Evolutionary conservation across 2,888 invertebrate species (phyloP), one percentile per base, ranked within the genome.

Genomic region (Pandemis cinnamomeana): DNA sequence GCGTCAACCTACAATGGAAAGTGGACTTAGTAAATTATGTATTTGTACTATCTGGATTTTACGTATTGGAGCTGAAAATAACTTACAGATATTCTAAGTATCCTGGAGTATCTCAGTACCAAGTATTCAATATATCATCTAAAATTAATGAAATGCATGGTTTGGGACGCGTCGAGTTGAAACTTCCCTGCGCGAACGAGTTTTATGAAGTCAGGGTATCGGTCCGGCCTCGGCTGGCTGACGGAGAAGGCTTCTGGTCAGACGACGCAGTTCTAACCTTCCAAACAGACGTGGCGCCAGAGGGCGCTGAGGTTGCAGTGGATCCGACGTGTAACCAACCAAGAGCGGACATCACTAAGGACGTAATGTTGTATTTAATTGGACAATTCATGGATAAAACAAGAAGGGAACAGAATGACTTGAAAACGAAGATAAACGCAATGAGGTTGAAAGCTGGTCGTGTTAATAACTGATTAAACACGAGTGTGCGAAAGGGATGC

Each of bases 1-100:
- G n/a, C 51, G 51, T n/a, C 6, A 6, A 0, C 0, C 0, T 51
- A n/a, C 3, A 4, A n/a, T n/a, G 2, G n/a, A n/a, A n/a, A 51
- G 5, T 51, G 6, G n/a, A 51, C 1, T 11, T n/a, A 6, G n/a
- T 36, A 36, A 4, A 36, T 36, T 36, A 36, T 36, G 27, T 36
- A 2, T 36, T 36, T 36, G 27, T 36, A 36, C 4, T 36, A 36
- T 36, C 27, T 36, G 27, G 27, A 36, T 36, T 36, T 36, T 36
- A 36, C 4, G n/a, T n/a, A 1, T 0, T n/a, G n/a, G n/a, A 51
- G n/a, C 5, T 5, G 5, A 51, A n/a, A n/a, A 51, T 51, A 51
- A 51, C 4, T n/a, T 51, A 51, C 51, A 5, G n/a, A 6, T 51
- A 51, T n/a, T n/a, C n/a, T 5, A 5, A 5, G n/a, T 51, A 51